Evolutionary conservation across 2,113 vertebrate genomes (phyloP).

Genomic region (Tetraodon nigroviridis): DNA sequence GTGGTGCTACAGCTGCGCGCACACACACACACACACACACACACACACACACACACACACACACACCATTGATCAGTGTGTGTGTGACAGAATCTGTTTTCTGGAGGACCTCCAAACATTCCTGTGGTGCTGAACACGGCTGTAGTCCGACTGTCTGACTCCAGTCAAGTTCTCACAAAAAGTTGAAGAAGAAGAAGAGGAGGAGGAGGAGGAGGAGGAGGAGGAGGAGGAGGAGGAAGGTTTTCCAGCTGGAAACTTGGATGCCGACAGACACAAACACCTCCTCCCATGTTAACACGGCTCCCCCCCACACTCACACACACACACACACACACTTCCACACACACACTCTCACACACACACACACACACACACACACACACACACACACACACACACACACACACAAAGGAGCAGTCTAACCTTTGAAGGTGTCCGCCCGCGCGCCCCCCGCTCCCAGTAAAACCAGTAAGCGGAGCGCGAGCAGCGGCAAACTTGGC

Average conservation of each 20-base stretch:
- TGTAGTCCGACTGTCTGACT: not conserved
- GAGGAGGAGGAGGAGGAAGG: conserved; percentile 15
- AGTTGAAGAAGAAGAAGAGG: not conserved
- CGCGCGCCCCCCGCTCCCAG: conserved; percentile 29
- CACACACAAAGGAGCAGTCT: not conserved
- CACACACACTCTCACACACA: not conserved
- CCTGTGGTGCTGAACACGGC: no score
- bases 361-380: not conserved
- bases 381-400: not conserved
- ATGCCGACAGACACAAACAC: conserved; percentile 28
- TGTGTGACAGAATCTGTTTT: not conserved
- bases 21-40: conserved; percentile 5
- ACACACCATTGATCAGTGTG: not conserved
- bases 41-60: not conserved
- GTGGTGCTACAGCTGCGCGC: conserved; percentile 61
- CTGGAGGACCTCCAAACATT: conserved; percentile 23
- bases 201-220: not conserved
- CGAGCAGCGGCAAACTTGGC: conserved; percentile 44
- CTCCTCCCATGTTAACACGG: conserved; percentile 14
- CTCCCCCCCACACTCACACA: no score
- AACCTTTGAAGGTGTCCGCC: conserved; percentile 53
- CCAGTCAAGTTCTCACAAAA: not conserved
- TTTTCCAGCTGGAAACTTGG: conserved; percentile 64
- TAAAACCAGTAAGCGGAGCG: conserved; percentile 20
- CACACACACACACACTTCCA: no score